A percentile compares a stretch with the other conserved stretches of the same genome.
Evolutionary conservation across 2,113 vertebrate genomes (phyloP).

Genomic region (Lophochroa leadbeateri): DNA sequence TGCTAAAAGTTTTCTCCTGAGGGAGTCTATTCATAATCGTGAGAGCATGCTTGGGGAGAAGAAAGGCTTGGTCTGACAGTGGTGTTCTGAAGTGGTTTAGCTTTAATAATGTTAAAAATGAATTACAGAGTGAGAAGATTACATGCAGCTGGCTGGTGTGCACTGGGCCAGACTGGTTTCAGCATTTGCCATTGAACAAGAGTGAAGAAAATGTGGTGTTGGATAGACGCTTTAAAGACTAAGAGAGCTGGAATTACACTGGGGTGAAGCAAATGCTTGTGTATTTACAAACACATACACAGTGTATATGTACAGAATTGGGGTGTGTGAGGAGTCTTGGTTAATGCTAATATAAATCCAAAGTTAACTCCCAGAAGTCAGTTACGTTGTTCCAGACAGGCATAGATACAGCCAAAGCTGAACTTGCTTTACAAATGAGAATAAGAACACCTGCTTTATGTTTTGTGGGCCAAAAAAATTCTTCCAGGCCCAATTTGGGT

Average conservation of each 20-base stretch:
- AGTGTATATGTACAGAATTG: neutral
- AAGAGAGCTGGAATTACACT: neutral
- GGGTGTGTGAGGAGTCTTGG: neutral
- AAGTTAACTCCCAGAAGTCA: neutral
- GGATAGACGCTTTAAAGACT: neutral
- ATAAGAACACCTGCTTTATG: neutral
- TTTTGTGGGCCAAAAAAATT: neutral
- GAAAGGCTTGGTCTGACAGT: neutral
- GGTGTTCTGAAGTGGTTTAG: neutral
- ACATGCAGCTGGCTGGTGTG: neutral
- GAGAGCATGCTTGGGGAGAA: neutral
- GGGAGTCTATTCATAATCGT: neutral
- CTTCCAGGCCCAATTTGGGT: neutral
- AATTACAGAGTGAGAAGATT: neutral
- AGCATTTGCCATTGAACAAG: neutral
- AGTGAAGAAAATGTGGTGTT: neutral
- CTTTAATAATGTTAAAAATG: neutral
- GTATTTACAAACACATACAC: neutral
- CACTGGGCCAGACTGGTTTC: neutral
- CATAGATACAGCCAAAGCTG: neutral
- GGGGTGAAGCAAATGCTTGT: neutral
- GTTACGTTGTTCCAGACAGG: accelerated
- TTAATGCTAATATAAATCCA: neutral
- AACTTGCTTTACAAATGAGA: neutral
- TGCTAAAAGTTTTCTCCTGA: neutral